Evolutionary conservation across 2,888 invertebrate genomes (phyloP).

Genomic region (Nebria salina): DNA sequence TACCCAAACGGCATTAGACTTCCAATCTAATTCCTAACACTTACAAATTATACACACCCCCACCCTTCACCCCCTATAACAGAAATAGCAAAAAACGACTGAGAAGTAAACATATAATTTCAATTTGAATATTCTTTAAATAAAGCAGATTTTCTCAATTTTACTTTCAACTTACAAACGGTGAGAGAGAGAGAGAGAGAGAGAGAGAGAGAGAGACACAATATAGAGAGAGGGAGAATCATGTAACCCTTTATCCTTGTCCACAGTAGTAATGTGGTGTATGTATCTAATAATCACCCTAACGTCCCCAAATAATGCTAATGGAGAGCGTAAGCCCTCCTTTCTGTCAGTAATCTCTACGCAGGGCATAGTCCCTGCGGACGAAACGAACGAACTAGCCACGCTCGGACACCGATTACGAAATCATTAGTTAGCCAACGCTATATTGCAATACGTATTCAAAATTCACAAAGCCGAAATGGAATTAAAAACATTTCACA

Average conservation of each 20-base stretch:
- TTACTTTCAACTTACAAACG: too few species aligned
- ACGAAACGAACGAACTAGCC: neutral
- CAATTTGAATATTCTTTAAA: too few species aligned
- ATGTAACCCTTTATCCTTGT: neutral
- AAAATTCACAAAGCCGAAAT: neutral
- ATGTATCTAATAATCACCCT: neutral
- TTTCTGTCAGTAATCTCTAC: neutral
- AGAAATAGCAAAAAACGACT: too few species aligned
- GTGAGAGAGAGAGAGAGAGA: too few species aligned
- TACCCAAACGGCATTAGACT: too few species aligned
- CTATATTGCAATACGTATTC: neutral
- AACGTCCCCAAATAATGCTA: constrained; percentile 8
- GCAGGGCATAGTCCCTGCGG: constrained; percentile 13
- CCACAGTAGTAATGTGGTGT: neutral
- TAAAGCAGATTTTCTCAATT: too few species aligned
- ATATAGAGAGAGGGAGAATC: too few species aligned
- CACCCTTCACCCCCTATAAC: too few species aligned
- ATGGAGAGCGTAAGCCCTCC: constrained; percentile 17
- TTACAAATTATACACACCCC: too few species aligned
- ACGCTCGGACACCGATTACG: constrained; percentile 22
- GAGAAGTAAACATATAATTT: too few species aligned
- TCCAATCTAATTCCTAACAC: too few species aligned
- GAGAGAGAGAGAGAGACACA: too few species aligned
- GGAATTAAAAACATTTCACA: neutral
- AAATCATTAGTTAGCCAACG: neutral